phyloP scores from a whole-genome alignment of 1,140 invertebrate species.

The Brachionus sp. region DNA sequence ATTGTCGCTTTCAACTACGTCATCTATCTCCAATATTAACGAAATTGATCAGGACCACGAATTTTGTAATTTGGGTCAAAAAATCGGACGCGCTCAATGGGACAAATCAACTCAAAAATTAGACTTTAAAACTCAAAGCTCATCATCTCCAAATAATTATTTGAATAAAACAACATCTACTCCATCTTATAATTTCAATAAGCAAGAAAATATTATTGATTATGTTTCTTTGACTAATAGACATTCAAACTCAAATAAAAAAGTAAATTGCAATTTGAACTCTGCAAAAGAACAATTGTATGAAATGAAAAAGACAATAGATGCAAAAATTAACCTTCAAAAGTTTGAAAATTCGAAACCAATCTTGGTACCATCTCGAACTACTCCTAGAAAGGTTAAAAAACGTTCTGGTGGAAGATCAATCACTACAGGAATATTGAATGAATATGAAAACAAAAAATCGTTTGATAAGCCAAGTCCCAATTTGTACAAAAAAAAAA shows the following conservation, averaged over 20 bases:
- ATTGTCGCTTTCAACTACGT: neutral
- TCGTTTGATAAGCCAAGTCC: neutral
- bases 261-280: neutral
- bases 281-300: slow-evolving; percentile 17
- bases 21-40: neutral
- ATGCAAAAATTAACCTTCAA: slow-evolving; percentile 31
- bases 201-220: neutral
- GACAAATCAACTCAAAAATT: slow-evolving; percentile 12
- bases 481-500: neutral
- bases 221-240: neutral
- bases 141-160: neutral
- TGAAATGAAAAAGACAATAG: slow-evolving; percentile 41
- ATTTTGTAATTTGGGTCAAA: neutral
- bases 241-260: neutral
- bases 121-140: slow-evolving; percentile 25
- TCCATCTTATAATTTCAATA: neutral
- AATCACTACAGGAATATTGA: neutral
- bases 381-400: slow-evolving; percentile 37
- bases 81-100: neutral
- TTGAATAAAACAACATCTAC: too few species aligned
- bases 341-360: neutral
- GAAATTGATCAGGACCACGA: neutral
- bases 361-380: neutral
- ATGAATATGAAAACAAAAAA: neutral
- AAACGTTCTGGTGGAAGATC: slow-evolving; percentile 42